phyloP scores from a whole-genome alignment of 2,797 vertebrate genomes.

The Notamacropus eugenii region DNA sequence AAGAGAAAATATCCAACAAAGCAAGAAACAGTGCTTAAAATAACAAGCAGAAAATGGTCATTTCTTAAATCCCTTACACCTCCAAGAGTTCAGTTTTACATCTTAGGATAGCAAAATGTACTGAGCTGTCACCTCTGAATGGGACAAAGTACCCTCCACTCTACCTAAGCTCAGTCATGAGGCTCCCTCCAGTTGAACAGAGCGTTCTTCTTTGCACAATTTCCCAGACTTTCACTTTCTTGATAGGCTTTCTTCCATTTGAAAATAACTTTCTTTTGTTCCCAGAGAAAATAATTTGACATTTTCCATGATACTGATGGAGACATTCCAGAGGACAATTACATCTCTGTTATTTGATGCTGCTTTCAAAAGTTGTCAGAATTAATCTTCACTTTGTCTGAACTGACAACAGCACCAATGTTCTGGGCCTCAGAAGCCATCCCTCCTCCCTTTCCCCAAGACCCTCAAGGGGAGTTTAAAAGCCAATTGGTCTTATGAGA shows the following conservation, averaged over 20 bases:
- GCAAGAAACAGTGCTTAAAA: background rate
- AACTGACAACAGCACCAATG: background rate
- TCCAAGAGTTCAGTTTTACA: background rate
- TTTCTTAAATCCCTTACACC: background rate
- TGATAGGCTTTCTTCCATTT: background rate
- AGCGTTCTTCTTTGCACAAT: background rate
- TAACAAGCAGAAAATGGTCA: background rate
- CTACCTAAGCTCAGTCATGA: background rate
- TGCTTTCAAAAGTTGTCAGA: background rate
- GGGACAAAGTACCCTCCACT: background rate
- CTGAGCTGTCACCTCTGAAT: background rate
- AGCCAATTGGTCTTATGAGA: rapidly evolving
- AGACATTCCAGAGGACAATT: background rate
- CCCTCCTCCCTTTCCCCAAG: background rate
- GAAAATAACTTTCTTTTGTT: background rate
- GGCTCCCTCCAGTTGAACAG: background rate
- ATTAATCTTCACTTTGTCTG: background rate
- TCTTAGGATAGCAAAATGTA: background rate
- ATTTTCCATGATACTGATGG: background rate
- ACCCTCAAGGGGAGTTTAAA: rapidly evolving
- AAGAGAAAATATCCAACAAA: background rate
- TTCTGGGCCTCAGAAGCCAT: background rate
- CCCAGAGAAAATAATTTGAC: background rate
- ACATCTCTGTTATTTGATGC: background rate
- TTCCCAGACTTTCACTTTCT: background rate